Evolutionary conservation across 2,113 vertebrate species (phyloP).

Genomic region (Oncorhynchus kisutch): DNA sequence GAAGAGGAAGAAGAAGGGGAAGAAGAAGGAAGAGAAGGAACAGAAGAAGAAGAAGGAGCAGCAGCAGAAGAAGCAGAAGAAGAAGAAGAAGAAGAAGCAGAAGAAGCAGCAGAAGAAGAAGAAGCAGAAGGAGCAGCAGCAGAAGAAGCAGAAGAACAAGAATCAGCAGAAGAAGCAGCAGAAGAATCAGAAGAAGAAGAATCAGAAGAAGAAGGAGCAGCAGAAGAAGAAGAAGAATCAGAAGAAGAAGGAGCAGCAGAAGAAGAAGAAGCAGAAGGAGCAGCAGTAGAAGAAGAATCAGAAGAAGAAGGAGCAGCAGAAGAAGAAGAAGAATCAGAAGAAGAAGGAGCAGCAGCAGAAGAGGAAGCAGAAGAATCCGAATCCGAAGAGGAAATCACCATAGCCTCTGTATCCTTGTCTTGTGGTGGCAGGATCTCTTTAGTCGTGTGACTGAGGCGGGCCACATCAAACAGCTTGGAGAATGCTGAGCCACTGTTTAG

Average conservation of each 20-base stretch:
- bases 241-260: fast-evolving
- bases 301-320: too few relatives aligned
- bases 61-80: fast-evolving
- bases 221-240: too few relatives aligned
- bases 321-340: too few relatives aligned
- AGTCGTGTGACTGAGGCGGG: conserved; percentile 71
- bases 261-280: not conserved
- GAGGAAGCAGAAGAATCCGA: fast-evolving
- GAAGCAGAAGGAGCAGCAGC: not conserved
- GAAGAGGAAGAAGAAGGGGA: not conserved
- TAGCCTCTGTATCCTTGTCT: conserved; percentile 61
- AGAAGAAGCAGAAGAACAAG: not conserved
- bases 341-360: too few relatives aligned
- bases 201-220: not conserved
- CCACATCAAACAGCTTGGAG: conserved; percentile 81
- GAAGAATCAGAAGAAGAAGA: too few relatives aligned
- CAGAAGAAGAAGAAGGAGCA: too few relatives aligned
- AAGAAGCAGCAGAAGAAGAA: too few relatives aligned
- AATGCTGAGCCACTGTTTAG: conserved; percentile 73
- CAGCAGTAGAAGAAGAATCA: fast-evolving
- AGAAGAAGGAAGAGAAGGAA: too few relatives aligned
- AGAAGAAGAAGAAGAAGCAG: too few relatives aligned
- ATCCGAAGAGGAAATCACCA: conserved; percentile 68
- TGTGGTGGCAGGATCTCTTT: conserved; percentile 58
- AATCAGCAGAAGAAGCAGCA: fast-evolving